phyloP scores from a whole-genome alignment of 2,797 vertebrate genomes.

The Erethizon dorsatum region DNA sequence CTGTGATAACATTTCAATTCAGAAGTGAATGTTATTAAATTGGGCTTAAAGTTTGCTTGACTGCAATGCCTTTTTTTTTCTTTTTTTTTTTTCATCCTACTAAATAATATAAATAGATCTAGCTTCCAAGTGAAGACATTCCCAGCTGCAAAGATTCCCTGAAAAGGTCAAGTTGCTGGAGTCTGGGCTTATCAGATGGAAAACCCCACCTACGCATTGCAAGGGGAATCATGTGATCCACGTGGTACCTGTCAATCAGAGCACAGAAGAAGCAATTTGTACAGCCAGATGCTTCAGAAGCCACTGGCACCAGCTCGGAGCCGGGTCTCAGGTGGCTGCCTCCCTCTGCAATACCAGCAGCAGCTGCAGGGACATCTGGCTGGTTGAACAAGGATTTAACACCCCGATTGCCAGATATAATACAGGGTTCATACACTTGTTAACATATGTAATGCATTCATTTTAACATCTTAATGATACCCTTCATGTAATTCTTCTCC shows the following conservation, averaged over 20 bases:
- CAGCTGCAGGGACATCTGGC: conserved; percentile 86
- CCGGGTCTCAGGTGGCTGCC: conserved; percentile 82
- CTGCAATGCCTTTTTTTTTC: not conserved
- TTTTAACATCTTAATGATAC: conserved; percentile 86
- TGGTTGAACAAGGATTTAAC: conserved; percentile 83
- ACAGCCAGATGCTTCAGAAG: conserved; percentile 69
- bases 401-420: conserved; percentile 83
- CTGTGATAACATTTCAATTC: not conserved
- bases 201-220: not conserved
- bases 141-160: not conserved
- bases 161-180: conserved; percentile 52
- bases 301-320: conserved; percentile 25
- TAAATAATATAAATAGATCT: conserved; percentile 54
- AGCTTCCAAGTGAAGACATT: not conserved
- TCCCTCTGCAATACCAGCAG: conserved; percentile 62
- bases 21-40: conserved; percentile 50
- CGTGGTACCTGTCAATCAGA: conserved; percentile 48
- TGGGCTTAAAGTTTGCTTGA: conserved; percentile 22
- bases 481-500: conserved; percentile 81
- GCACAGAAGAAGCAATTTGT: conserved; percentile 44
- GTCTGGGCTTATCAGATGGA: not conserved
- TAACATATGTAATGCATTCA: conserved; percentile 84
- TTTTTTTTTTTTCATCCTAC: not conserved
- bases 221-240: not conserved
- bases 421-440: conserved; percentile 82